Base-by-base conservation (phyloP, 2,797 vertebrate species). In the Myotis pilosus region DNA sequence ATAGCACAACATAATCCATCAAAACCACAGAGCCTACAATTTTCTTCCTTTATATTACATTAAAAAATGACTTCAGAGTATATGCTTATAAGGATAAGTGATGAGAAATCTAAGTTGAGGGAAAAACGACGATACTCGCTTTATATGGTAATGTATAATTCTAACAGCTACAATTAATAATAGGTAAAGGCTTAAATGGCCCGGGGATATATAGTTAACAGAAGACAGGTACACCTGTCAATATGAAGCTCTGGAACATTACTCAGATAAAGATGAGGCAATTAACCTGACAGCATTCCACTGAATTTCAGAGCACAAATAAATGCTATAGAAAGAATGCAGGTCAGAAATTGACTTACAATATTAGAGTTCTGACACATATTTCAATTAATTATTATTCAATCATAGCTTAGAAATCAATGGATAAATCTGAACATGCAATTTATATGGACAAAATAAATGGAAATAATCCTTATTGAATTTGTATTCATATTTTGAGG, bases 131-230 rank as follows among this genome's bases (percentile, higher is more conserved):
- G 62, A 94, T 96, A 16, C 22, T 68, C 94, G 90, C 88, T 97
- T 97, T 95, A 30, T 95, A 64, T 96, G 88, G 87, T 97, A 94
- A 95, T 89, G 30, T 91, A 96, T 96, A 97, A 96, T 94, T 97
- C 92, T 91, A 96, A 95, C 5, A 97, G 91, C 49, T 92, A 89
- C 49, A 97, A 98, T 97, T 96, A 98, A 97, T 98, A 97, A 96
- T 74, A 95, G 93, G 95, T 97, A 82, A 36, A 95, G 75, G 5
- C n/a, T 62, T 95, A 90, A 96, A 92, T 96, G 93, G 95, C 94
- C 95, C 92, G 83, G 49, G 93, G 96, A 94, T 90, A 96, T 76
- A 94, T 1, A 25, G 94, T 84, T 80, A 96, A 95, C 80, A 60
- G 81, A 97, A 97, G 95, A 97, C 66, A 51, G 93, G 96, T 96